phyloP scores from a whole-genome alignment of 2,113 vertebrate genomes.

The Chionomys nivalis region DNA sequence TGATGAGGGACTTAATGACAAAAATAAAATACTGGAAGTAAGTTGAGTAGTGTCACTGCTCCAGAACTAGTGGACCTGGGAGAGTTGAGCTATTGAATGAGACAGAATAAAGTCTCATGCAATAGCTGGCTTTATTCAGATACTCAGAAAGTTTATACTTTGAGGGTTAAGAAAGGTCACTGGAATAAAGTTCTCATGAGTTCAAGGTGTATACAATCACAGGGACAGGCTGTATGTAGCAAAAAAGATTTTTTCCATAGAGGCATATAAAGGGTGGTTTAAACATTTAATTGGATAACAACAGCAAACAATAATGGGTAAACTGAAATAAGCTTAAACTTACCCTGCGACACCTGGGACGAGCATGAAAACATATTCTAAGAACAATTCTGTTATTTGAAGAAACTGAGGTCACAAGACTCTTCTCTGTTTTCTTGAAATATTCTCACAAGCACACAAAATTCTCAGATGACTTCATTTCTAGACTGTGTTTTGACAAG shows the following conservation, averaged over 20 bases:
- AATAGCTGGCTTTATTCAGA: neutral
- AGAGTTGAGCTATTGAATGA: neutral
- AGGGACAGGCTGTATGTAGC: neutral
- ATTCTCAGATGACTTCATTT: neutral
- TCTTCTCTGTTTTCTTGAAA: neutral
- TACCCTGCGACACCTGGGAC: neutral
- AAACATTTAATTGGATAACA: neutral
- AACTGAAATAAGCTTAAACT: neutral
- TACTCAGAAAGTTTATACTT: neutral
- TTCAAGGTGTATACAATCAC: neutral
- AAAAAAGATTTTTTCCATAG: neutral
- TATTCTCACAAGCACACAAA: neutral
- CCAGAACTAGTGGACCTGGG: neutral
- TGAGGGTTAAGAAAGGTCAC: neutral
- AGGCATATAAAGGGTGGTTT: neutral
- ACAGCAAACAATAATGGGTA: neutral
- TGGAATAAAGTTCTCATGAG: neutral
- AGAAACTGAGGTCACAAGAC: neutral
- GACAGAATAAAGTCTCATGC: neutral
- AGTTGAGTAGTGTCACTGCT: neutral
- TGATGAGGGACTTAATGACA: neutral
- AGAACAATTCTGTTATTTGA: neutral
- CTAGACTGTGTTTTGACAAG: neutral
- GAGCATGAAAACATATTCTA: neutral
- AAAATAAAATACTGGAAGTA: neutral